Conservation (phyloP, 2,113 vertebrate genomes). For the Paracyprichromis sp. region DNA sequence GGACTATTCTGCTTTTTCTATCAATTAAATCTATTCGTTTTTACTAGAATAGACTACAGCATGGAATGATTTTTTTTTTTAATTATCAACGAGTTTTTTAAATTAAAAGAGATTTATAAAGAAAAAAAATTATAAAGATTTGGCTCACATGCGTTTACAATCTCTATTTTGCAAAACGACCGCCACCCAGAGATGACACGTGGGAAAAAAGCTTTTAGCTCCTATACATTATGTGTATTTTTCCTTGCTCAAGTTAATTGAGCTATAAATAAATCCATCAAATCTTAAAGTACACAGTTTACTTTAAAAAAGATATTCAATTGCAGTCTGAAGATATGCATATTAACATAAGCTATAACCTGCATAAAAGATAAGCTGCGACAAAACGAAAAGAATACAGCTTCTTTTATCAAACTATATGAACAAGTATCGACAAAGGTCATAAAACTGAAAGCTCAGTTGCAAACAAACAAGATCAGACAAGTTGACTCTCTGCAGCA, state of each 20-base stretch:
- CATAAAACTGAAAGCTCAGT: not conserved
- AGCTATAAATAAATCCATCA: too few relatives aligned
- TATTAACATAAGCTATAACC: not conserved
- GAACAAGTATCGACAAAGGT: not conserved
- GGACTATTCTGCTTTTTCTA: too few relatives aligned
- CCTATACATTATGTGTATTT: not conserved
- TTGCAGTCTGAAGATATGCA: not conserved
- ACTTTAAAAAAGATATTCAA: not conserved
- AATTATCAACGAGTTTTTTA: too few relatives aligned
- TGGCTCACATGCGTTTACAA: not conserved
- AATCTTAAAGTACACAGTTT: not conserved
- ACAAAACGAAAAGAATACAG: not conserved
- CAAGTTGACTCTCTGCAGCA: not conserved
- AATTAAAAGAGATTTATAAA: too few relatives aligned
- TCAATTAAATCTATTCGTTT: too few relatives aligned
- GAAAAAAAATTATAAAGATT: too few relatives aligned
- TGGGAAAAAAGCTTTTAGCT: accelerated
- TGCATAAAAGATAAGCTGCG: not conserved
- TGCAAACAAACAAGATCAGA: not conserved
- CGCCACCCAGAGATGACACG: not conserved
- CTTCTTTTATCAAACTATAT: not conserved
- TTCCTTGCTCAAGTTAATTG: not conserved
- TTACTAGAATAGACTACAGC: too few relatives aligned
- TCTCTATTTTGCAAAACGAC: not conserved
- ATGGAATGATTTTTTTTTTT: too few relatives aligned